Percentiles rank a stretch among this genome's conserved stretches.
phyloP scores from a whole-genome alignment of 2,797 vertebrate genomes.

The Hyperoplus lanceolatus region DNA sequence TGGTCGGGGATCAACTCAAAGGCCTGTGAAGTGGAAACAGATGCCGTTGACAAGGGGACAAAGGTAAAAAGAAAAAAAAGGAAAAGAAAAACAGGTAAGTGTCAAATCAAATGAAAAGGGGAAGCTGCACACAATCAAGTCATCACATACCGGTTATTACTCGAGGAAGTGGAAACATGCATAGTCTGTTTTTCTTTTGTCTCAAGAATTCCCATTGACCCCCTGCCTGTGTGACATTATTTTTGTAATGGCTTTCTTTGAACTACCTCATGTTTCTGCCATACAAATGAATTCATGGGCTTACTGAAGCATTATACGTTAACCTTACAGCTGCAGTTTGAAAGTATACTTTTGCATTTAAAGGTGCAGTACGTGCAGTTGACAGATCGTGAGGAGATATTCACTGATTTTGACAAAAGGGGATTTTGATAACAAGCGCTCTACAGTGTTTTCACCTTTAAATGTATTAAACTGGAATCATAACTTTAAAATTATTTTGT shows the following conservation, averaged over 20 bases:
- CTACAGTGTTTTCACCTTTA: neutral
- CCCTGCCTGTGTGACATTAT: neutral
- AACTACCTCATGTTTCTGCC: neutral
- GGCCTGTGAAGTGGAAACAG: conserved; percentile 40
- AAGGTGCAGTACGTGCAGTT: too few relatives aligned
- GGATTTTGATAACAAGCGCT: too few relatives aligned
- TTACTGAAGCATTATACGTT: neutral
- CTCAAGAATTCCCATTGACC: conserved; percentile 35
- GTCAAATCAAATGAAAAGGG: conserved; percentile 53
- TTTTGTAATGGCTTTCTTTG: conserved; percentile 3
- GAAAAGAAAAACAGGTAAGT: conserved; percentile 33
- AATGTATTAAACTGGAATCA: neutral
- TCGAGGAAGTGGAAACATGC: conserved; percentile 31
- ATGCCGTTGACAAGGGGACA: conserved; percentile 34
- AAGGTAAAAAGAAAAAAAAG: conserved; percentile 11
- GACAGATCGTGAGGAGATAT: too few relatives aligned
- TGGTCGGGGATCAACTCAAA: conserved; percentile 41
- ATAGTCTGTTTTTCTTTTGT: conserved; percentile 36
- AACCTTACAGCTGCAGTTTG: neutral
- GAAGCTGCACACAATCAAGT: conserved; percentile 38
- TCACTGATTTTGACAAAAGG: too few relatives aligned
- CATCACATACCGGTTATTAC: conserved; percentile 40
- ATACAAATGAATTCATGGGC: neutral
- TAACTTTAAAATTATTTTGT: neutral
- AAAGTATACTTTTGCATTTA: neutral